Conservation (phyloP, 2,888 invertebrate species). For the Parnassius apollo region DNA sequence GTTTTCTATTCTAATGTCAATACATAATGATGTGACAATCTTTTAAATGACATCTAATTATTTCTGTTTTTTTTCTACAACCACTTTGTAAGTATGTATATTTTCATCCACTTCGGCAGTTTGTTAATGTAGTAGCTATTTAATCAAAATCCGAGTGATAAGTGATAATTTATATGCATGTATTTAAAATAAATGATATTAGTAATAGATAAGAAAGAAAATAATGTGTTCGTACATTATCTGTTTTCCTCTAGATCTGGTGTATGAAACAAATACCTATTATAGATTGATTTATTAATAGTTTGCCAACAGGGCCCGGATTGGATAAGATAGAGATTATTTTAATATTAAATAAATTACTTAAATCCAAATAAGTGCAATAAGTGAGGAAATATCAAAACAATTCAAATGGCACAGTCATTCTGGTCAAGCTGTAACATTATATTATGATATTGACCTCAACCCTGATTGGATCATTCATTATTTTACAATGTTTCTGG, state of each 20-base stretch:
- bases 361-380: too few species aligned
- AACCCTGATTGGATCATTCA: too few species aligned
- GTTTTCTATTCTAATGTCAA: neutral
- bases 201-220: neutral
- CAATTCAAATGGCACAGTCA: too few species aligned
- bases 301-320: too few species aligned
- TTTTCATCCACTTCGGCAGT: neutral
- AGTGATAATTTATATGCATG: conserved; percentile 8
- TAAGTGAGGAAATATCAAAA: too few species aligned
- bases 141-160: conserved; percentile 20
- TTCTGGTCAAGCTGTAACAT: too few species aligned
- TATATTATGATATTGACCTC: too few species aligned
- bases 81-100: neutral
- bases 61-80: neutral
- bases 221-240: neutral
- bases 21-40: neutral
- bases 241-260: neutral
- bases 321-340: too few species aligned
- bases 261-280: too few species aligned
- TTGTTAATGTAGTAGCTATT: conserved; percentile 5
- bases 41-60: neutral
- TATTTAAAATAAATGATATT: neutral
- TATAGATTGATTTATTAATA: too few species aligned
- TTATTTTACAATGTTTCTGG: too few species aligned
- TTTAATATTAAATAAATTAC: too few species aligned